phyloP scores from a whole-genome alignment of 2,797 vertebrate species.

The Peromyscus attwateri region DNA sequence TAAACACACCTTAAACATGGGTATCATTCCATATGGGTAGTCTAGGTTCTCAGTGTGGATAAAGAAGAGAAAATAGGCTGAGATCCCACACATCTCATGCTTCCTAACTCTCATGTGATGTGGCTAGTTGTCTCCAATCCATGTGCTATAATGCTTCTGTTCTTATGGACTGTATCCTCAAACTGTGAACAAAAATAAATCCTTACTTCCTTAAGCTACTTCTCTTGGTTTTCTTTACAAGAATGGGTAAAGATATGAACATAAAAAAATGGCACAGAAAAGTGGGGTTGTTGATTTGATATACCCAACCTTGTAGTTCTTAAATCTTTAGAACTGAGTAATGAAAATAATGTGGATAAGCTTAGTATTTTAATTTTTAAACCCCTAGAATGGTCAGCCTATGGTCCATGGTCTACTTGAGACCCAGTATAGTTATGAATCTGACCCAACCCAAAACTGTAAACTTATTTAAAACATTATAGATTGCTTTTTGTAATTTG shows the following conservation, averaged over 20 bases:
- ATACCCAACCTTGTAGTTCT: neutral
- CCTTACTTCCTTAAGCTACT: neutral
- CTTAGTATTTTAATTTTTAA: neutral
- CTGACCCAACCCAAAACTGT: neutral
- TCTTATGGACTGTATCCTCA: neutral
- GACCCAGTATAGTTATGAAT: neutral
- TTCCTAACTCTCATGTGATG: neutral
- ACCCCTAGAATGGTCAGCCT: neutral
- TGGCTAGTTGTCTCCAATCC: neutral
- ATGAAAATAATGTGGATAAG: neutral
- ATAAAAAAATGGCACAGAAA: neutral
- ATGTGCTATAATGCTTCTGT: neutral
- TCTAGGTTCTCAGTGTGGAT: neutral
- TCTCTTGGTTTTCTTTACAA: neutral
- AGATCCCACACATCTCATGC: neutral
- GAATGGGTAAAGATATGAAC: neutral
- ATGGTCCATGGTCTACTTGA: neutral
- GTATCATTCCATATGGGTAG: neutral
- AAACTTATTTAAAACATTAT: neutral
- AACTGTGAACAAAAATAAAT: too few relatives aligned
- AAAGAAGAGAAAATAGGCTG: neutral
- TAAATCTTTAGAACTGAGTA: neutral
- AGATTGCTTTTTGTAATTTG: neutral
- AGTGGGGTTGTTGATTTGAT: neutral
- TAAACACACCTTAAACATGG: neutral